phyloP scores from a whole-genome alignment of 1,140 invertebrate genomes.

The Apis florea region DNA sequence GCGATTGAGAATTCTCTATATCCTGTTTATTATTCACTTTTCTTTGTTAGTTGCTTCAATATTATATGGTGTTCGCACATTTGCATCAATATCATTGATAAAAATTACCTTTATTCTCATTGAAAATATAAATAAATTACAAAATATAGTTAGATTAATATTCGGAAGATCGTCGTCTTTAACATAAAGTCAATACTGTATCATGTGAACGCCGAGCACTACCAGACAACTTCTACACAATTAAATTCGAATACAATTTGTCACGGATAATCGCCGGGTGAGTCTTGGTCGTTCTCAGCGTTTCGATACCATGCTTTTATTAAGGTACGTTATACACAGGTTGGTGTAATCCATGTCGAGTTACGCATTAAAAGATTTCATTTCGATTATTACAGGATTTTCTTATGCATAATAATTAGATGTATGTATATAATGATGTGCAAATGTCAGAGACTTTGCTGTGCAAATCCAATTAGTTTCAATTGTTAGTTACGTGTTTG shows the following conservation, averaged over 20 bases:
- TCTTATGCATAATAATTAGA: conserved; percentile 29
- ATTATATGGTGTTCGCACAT: background rate
- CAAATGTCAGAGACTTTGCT: conserved; percentile 37
- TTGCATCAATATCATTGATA: conserved; percentile 62
- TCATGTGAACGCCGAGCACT: conserved; percentile 28
- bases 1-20: background rate
- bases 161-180: conserved; percentile 67
- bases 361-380: conserved; percentile 46
- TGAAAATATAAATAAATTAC: conserved; percentile 80
- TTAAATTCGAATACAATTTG: background rate
- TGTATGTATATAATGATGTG: conserved; percentile 31
- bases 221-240: conserved; percentile 4
- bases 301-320: conserved; percentile 36
- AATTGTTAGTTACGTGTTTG: conserved; percentile 30
- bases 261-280: background rate
- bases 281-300: conserved; percentile 13
- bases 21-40: background rate
- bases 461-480: background rate
- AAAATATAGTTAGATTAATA: conserved; percentile 76
- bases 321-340: conserved; percentile 66
- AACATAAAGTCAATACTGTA: conserved; percentile 64
- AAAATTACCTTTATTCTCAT: conserved; percentile 78
- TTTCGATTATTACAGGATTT: conserved; percentile 59
- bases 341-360: conserved; percentile 56
- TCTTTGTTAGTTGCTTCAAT: background rate